Base-by-base conservation (phyloP, 2,888 invertebrate genomes). In the Zygogramma bicolorata region DNA sequence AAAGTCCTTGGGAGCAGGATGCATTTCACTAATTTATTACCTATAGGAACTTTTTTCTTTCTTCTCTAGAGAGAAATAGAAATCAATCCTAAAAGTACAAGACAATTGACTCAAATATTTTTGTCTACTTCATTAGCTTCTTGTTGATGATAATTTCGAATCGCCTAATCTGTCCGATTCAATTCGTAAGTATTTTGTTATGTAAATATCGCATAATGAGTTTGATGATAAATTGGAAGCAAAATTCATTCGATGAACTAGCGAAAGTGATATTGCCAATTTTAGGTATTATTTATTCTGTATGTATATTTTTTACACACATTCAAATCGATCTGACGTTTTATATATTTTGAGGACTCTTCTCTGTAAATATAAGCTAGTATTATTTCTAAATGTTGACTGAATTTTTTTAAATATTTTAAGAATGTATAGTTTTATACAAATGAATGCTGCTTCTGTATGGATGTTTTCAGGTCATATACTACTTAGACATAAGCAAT, bases 261-360 rank as follows among this genome's bases (percentile, higher is more conserved):
- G n/a, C n/a, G 18, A 34, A 29, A 31, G n/a, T 60, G 22, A 61
- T 40, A n/a, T 61, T 61, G 61, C 22, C 42, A 22, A 61, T 31
- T 59, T 29, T n/a, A n/a, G n/a, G 27, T 25, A 22, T 15, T 20
- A 15, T 42, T 42, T 31, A 49, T 29, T 42, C 27, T 42, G 40
- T 40, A 40, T 62, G 62, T 62, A 62, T 42, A 62, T 62, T 62
- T 62, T 62, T 62, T 42, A 42, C 27, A 49, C 8, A 34, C 20
- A 53, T 59, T 66, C 31, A 31, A 61, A 66, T 61, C 49, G 63
- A 68, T 65, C 67, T 71, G 63, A 65, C 57, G 40, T 60, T 72
- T 69, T 69, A 65, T 68, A 68, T 68, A 72, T 57, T 58, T 73
- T 40, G 57, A 38, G 40, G 57, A 69, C 46, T 66, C 62, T 71